Percentiles rank a stretch among this genome's conserved stretches.
Evolutionary conservation across 2,113 vertebrate genomes (phyloP).

Genomic region (Potamarius usumacintae): DNA sequence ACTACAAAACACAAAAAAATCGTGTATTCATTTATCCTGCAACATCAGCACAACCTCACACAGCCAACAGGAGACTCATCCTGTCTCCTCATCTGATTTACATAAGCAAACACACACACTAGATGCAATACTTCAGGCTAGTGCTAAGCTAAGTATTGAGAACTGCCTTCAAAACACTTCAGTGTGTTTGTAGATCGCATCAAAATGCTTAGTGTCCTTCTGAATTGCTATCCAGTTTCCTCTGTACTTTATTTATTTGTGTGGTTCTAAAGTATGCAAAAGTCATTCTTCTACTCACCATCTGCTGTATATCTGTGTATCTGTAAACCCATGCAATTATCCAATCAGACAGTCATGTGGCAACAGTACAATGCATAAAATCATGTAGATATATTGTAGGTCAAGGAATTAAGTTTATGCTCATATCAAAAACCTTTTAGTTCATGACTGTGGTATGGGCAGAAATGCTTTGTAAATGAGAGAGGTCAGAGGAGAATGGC

Average conservation of each 20-base stretch:
- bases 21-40: conserved; percentile 45
- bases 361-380: background rate
- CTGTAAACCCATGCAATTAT: background rate
- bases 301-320: background rate
- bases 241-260: conserved; percentile 20
- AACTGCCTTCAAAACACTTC: background rate
- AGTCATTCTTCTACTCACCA: background rate
- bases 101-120: background rate
- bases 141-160: conserved; percentile 2
- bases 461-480: background rate
- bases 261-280: conserved; percentile 4
- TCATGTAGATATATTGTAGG: no score
- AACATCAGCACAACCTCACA: conserved; percentile 27
- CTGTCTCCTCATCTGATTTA: conserved; percentile 25
- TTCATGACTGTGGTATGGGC: no score
- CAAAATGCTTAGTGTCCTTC: conserved; percentile 20
- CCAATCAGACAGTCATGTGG: background rate
- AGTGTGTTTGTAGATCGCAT: conserved; percentile 16
- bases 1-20: conserved; percentile 23
- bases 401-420: background rate
- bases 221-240: conserved; percentile 8
- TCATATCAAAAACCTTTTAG: background rate
- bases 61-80: conserved; percentile 6
- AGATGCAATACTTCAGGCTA: background rate
- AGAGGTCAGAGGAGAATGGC: background rate